These are phyloP conservation scores for Leucopternis melanops DNA, from an alignment of 2,113 vertebrate genomes.

Conservation along the genomic window DNA sequence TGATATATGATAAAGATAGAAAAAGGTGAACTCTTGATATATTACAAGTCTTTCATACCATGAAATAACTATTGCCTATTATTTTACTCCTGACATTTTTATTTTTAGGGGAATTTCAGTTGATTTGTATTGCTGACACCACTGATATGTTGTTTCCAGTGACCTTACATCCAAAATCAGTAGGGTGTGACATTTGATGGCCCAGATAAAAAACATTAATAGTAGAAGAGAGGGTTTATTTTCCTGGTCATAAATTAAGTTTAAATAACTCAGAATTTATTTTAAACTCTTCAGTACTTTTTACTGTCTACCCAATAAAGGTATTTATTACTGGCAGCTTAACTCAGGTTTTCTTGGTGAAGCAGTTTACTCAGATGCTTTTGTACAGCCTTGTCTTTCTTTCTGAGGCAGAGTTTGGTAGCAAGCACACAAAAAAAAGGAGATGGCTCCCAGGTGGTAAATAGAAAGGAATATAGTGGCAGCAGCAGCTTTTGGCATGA, in stretches of 20 bases:
- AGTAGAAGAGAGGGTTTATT: conserved; percentile 74
- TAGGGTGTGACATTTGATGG: conserved; percentile 78
- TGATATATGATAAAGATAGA: conserved; percentile 70
- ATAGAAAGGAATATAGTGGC: neutral
- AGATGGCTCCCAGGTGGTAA: neutral
- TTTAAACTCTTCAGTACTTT: conserved; percentile 80
- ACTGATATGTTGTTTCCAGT: conserved; percentile 80
- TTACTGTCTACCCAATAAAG: conserved; percentile 75
- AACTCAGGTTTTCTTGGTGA: conserved; percentile 33
- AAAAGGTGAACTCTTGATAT: conserved; percentile 78
- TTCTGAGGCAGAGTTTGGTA: neutral
- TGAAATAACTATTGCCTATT: conserved; percentile 82
- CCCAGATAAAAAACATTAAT: conserved; percentile 78
- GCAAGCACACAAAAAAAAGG: neutral
- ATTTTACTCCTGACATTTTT: conserved; percentile 81
- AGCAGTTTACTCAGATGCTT: conserved; percentile 6
- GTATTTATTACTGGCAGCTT: conserved; percentile 67
- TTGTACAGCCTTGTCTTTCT: neutral
- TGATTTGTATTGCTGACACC: conserved; percentile 79
- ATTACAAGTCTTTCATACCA: conserved; percentile 73
- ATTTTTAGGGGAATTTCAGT: conserved; percentile 79
- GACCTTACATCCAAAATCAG: conserved; percentile 82
- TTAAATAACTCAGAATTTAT: conserved; percentile 81
- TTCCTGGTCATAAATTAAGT: conserved; percentile 81
- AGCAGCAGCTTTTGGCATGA: neutral